Base-by-base conservation (phyloP, 2,888 invertebrate species). In the Amphipoea lucens region DNA sequence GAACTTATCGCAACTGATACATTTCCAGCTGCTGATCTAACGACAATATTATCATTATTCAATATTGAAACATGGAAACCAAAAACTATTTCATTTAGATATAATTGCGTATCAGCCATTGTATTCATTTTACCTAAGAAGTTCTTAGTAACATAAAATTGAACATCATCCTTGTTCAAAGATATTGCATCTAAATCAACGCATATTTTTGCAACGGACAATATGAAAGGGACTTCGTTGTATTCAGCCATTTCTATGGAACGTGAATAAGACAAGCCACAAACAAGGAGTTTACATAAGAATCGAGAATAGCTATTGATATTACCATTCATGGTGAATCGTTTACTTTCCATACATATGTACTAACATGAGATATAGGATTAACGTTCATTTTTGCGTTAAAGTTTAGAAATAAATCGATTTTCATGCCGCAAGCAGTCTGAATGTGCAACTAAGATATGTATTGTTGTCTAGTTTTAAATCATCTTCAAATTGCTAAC, bases 301-400 rank as follows among this genome's bases (percentile, higher is more conserved):
- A 89, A 88, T 83, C 80, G 84, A 89, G 88, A 88, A 83, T 85
- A 87, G 86, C 86, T 84, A 86, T 89, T 89, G 88, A 89, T 89
- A 87, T 87, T 87, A 88, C 89, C 89, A 89, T 89, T 88, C 88
- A 88, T 77, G 88, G 89, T 76, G 79, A 78, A 89, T 86, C 73
- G 79, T 70, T 65, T 85, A 82, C 75, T 82, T 79, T 82, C 62
- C 63, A 80, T 82, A 81, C 78, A 74, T 69, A 72, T 68, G 60
- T 63, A 78, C 42, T 63, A n/a, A 76, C 67, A 83, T 75, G 63
- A 76, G 48, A 70, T 80, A 75, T 82, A 70, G 63, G 45, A 40
- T 68, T 60, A 36, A 63, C n/a, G 23, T 78, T 82, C 63, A 77
- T 72, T 65, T 77, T 84, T 74, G 54, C 36, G 45, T 85, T 66